Percentiles rank a stretch among this genome's conserved stretches.
phyloP scores from a whole-genome alignment of 2,888 invertebrate species.

The Eupithecia exiguata region DNA sequence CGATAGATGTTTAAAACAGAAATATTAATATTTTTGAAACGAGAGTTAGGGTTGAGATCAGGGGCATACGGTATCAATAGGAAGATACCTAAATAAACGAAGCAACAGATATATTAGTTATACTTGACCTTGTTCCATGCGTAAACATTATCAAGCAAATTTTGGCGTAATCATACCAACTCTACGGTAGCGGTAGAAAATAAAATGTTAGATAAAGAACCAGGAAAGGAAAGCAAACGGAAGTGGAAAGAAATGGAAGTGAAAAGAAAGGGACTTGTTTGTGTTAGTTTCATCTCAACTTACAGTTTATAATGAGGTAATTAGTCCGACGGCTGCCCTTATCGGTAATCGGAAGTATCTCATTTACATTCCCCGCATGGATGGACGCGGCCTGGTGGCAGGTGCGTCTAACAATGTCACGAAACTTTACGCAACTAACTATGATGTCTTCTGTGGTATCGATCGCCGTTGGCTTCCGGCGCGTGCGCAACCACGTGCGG shows the following conservation, averaged over 20 bases:
- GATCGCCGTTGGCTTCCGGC: conserved; percentile 60
- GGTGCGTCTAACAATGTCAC: conserved; percentile 61
- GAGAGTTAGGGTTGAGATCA: neutral
- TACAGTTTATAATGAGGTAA: conserved; percentile 40
- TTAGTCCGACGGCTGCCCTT: conserved; percentile 39
- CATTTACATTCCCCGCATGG: conserved; percentile 63
- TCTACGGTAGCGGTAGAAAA: neutral
- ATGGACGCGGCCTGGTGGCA: conserved; percentile 47
- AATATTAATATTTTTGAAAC: neutral
- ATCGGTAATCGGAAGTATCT: conserved; percentile 43
- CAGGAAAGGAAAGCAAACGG: conserved; percentile 26
- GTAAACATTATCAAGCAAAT: neutral
- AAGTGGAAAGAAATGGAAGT: conserved; percentile 35
- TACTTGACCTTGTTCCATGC: neutral
- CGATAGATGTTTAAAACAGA: conserved; percentile 42
- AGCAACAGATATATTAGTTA: neutral
- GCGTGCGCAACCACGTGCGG: conserved; percentile 74
- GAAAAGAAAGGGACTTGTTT: conserved; percentile 35
- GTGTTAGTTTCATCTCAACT: conserved; percentile 35
- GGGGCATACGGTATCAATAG: neutral
- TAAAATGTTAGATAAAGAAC: neutral
- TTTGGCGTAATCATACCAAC: neutral
- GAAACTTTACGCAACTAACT: conserved; percentile 47
- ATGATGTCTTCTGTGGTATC: conserved; percentile 23
- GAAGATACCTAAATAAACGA: neutral